Base-by-base conservation (phyloP, 2,888 invertebrate genomes). In the Eurytoma adleriae region DNA sequence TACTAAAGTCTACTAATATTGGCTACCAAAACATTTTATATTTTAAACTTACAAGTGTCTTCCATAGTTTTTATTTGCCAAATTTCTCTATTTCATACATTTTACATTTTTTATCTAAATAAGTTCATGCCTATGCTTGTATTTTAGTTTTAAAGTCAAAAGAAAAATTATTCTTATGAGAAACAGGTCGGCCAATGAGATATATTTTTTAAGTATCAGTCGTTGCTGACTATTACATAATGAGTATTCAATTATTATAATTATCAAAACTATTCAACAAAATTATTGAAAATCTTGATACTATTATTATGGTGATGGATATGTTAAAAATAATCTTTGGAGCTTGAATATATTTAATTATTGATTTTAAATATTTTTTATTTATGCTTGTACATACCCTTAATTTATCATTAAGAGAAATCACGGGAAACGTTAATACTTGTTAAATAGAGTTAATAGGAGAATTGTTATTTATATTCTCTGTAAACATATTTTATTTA, bases 361-460 rank as follows among this genome's bases (percentile, higher is more conserved):
- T 79, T 85, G 84, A 82, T 85, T 86, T 84, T 85, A 86, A 86
- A 85, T 85, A 84, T 85, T 86, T 86, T 86, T 86, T 89, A 88
- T 89, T 90, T 90, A 89, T 89, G 89, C 89, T 89, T 89, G 88
- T 89, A 89, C 87, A 90, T 88, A 82, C 82, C 84, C 85, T 84
- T 83, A 84, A 72, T 69, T 77, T 56, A 68, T 56, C 40, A 68
- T 72, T 62, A 61, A 68, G 40, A 72, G 62, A 76, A 72, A 72
- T 76, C 56, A 59, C 64, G 73, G 72, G 57, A 80, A 69, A 77
- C 67, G 69, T 76, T 40, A 52, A 18, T 73, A 62, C 27, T 68
- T 72, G 68, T 76, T 76, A 59, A 59, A 75, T 30, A 30, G 67
- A 80, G 16, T 61, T 48, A 59, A 66, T 73, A 30, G 40, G 30